Conservation (phyloP, 2,888 invertebrate species). For the Helicoverpa assulta region DNA sequence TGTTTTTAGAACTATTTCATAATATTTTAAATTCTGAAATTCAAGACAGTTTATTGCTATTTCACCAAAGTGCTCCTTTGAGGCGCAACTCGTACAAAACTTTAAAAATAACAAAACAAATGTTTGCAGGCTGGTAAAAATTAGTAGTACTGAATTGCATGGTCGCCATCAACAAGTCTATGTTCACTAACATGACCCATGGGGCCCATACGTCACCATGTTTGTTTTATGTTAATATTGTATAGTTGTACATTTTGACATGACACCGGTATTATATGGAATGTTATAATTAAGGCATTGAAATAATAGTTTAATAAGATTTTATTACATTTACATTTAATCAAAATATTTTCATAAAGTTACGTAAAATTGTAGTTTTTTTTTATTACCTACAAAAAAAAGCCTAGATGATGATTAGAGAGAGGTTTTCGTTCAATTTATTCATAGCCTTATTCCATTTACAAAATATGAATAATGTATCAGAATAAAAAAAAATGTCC, state of each 20-base stretch:
- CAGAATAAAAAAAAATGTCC: constrained; percentile 1
- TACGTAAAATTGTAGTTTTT: not conserved
- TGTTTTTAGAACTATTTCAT: too few relatives aligned
- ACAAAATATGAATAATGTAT: constrained; percentile 7
- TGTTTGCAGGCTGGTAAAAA: constrained; percentile 24
- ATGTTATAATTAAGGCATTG: constrained; percentile 15
- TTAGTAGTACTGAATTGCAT: constrained; percentile 34
- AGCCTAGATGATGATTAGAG: not conserved
- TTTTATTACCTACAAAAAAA: not conserved
- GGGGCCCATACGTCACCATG: constrained; percentile 60
- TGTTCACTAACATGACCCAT: constrained; percentile 45
- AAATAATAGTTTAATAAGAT: not conserved
- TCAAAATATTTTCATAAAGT: not conserved
- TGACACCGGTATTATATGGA: constrained; percentile 11
- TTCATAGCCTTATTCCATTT: not conserved
- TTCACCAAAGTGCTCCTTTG: constrained; percentile 10
- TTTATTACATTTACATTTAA: not conserved
- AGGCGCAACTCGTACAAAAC: constrained; percentile 6
- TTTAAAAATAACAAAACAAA: not conserved
- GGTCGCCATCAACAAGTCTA: constrained; percentile 25
- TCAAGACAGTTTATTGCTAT: not conserved
- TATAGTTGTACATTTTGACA: constrained; percentile 42
- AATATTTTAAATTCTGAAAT: not conserved
- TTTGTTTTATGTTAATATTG: constrained; percentile 58
- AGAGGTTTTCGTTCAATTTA: too few relatives aligned